Evolutionary conservation across 2,797 vertebrate genomes (phyloP), one percentile per base, ranked within the genome.

Genomic region (Limnodromus scolopaceus): DNA sequence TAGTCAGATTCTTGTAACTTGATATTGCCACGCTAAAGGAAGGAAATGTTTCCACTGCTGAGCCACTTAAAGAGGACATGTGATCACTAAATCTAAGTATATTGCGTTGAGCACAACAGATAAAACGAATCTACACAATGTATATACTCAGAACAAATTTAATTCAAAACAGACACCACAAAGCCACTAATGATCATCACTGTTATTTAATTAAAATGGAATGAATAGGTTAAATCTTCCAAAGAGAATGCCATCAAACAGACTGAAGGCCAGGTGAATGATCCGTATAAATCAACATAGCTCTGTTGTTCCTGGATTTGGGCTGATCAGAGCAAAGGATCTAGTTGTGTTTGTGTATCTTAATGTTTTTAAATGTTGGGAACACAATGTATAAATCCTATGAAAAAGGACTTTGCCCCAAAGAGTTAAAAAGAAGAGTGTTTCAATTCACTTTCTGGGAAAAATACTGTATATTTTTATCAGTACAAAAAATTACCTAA

Each of bases 161-260:
- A 96, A 94, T 93, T 89, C 18, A 11, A 84, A 96, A 84, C 84
- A 93, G 92, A 71, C 54, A 71, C 82, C 57, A 75, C 17, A 78
- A 68, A 93, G 25, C 18, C 70, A 81, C 76, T 69, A 32, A 75
- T 69, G 48, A 60, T 76, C 61, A 71, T 87, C 49, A 61, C 4
- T 22, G 18, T 89, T 91, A 95, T 86, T 95, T 66, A 71, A 91
- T 96, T 95, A 66, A 90, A 89, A 63, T 75, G 12, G 45, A 94
- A 86, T 34, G 4, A 96, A 92, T 63, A 81, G 46, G 58, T 84
- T 78, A 88, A 91, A 55, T 74, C 36, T 89, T 93, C 61, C 87
- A 46, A 84, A 76, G 82, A 84, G 64, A 89, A 90, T 88, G 54
- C 79, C 92, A 78, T 76, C 38, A 45, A 91, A 70, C 51, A 86